Conservation (phyloP, 2,888 invertebrate genomes). For the Macrosiphum euphorbiae region DNA sequence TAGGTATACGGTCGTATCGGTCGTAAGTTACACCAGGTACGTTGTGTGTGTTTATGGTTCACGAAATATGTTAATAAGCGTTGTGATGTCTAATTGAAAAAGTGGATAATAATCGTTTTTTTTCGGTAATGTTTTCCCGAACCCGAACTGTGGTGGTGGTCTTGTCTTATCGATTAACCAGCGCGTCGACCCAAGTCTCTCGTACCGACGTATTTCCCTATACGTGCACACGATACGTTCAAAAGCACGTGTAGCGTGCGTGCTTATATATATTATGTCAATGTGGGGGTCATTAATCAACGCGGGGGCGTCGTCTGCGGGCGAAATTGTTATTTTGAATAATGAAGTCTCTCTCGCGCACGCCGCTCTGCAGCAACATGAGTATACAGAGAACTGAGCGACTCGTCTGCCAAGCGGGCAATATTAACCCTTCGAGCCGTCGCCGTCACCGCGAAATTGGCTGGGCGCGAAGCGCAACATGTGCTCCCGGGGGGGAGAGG, state of each 20-base stretch:
- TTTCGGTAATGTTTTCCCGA: constrained; percentile 37
- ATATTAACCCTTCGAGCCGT: constrained; percentile 59
- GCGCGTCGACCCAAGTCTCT: background rate
- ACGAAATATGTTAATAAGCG: constrained; percentile 53
- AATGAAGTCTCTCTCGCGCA: constrained; percentile 53
- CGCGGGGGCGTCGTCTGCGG: constrained; percentile 24
- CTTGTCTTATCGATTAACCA: constrained; percentile 21
- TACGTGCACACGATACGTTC: background rate
- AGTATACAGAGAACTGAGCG: background rate
- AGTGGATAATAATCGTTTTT: constrained; percentile 49
- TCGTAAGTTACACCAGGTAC: constrained; percentile 38
- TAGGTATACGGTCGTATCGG: background rate
- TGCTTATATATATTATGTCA: background rate
- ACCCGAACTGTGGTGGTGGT: constrained; percentile 22
- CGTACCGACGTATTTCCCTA: background rate
- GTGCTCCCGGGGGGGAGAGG: constrained; percentile 19
- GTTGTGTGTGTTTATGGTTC: constrained; percentile 42
- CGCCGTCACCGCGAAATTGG: background rate
- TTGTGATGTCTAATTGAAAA: constrained; percentile 57
- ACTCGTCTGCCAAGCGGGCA: background rate
- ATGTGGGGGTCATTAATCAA: constrained; percentile 51
- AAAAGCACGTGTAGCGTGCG: background rate
- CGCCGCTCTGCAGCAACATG: background rate
- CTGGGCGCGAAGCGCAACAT: constrained; percentile 51
- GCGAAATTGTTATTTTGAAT: constrained; percentile 63